These are phyloP conservation scores for Trochalopteron elliotii DNA, from an alignment of 2,113 vertebrate genomes.

Conservation along the genomic window DNA sequence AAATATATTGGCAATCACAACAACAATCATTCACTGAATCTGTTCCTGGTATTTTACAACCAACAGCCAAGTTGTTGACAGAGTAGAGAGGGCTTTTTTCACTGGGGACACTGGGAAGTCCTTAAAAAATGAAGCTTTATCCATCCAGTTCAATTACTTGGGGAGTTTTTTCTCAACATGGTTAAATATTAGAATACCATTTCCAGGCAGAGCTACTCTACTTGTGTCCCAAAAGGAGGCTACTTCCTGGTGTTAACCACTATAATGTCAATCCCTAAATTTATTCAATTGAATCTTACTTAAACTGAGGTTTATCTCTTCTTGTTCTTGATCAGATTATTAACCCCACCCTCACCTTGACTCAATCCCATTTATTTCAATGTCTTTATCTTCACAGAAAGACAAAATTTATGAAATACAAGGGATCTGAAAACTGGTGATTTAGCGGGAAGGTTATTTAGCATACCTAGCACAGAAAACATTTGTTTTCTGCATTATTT, in stretches of 20 bases:
- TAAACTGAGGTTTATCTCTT: background rate
- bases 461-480: background rate
- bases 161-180: background rate
- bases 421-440: background rate
- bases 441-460: background rate
- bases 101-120: background rate
- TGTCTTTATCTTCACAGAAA: background rate
- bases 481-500: background rate
- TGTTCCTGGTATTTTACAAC: background rate
- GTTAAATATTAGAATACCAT: background rate
- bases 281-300: background rate
- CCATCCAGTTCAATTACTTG: background rate
- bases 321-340: background rate
- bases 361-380: background rate
- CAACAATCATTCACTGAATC: background rate
- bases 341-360: background rate
- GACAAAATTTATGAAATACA: background rate
- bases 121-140: background rate
- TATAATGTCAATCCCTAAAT: background rate
- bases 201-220: background rate
- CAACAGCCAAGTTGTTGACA: background rate
- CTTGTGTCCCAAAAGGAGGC: background rate
- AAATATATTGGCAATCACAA: background rate
- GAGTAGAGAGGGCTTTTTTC: background rate
- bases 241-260: background rate